These are phyloP conservation scores for Fragariocoptes setiger DNA, from an alignment of 1,140 invertebrate species.

Conservation along the genomic window DNA sequence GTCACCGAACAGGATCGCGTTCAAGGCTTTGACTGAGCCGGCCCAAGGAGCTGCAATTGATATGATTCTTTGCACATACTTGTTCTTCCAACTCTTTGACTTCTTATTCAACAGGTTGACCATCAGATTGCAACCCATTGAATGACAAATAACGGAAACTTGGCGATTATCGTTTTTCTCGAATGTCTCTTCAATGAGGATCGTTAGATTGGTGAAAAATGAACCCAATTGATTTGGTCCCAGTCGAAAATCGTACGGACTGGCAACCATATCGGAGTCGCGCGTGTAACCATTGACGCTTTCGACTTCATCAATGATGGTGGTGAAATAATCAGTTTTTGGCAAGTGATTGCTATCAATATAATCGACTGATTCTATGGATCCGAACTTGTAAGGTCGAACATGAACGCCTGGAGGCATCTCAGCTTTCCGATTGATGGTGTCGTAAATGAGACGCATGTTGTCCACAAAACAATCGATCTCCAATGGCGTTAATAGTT, in stretches of 20 bases:
- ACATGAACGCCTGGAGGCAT: neutral
- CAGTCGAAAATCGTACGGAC: slow-evolving; percentile 84
- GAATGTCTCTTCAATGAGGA: slow-evolving; percentile 54
- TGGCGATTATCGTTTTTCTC: slow-evolving; percentile 34
- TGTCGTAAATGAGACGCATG: neutral
- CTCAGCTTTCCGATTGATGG: neutral
- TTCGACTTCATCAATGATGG: slow-evolving; percentile 43
- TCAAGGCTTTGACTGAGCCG: slow-evolving; percentile 62
- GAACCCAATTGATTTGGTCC: slow-evolving; percentile 28
- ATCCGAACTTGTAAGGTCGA: neutral
- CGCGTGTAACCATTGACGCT: slow-evolving; percentile 38
- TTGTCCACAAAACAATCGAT: neutral
- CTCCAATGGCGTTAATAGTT: neutral
- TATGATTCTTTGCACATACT: slow-evolving; percentile 47
- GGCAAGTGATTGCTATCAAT: neutral
- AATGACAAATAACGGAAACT: slow-evolving; percentile 57
- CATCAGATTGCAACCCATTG: slow-evolving; percentile 68
- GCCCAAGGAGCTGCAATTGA: slow-evolving; percentile 68
- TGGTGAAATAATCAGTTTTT: slow-evolving; percentile 41
- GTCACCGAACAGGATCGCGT: slow-evolving; percentile 67
- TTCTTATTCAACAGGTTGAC: slow-evolving; percentile 51
- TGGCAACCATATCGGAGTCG: slow-evolving; percentile 48
- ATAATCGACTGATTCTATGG: neutral
- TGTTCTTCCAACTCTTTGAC: slow-evolving; percentile 53
- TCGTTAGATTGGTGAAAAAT: slow-evolving; percentile 26